A percentile compares a stretch with the other conserved stretches of the same genome.
These are phyloP conservation scores for Trochalopteron elliotii DNA, from an alignment of 2,113 vertebrate genomes.

Conservation along the genomic window DNA sequence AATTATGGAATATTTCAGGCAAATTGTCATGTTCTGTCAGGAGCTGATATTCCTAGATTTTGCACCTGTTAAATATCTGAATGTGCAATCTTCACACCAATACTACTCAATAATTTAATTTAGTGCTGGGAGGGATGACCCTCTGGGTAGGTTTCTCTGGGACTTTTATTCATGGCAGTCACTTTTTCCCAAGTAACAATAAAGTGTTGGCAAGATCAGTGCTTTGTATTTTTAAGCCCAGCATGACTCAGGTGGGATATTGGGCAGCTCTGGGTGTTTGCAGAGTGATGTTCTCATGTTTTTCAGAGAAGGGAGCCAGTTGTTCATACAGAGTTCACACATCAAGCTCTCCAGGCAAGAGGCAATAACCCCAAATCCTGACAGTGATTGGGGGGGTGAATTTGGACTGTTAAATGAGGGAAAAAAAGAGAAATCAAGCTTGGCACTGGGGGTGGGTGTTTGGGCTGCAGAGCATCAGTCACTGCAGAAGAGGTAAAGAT, in stretches of 20 bases:
- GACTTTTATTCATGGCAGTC: background rate
- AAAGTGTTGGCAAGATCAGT: background rate
- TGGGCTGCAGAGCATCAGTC: background rate
- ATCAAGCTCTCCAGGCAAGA: background rate
- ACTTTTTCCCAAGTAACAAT: background rate
- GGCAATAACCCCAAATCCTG: background rate
- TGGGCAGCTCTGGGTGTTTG: background rate
- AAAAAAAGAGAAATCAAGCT: background rate
- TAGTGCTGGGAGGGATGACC: background rate
- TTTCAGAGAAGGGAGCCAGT: background rate
- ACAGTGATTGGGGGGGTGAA: background rate
- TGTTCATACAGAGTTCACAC: background rate
- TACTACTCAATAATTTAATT: background rate
- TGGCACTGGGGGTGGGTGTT: background rate
- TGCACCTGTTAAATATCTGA: background rate
- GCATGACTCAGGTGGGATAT: background rate
- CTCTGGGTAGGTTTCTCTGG: background rate
- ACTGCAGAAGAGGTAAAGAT: background rate
- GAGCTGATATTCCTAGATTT: background rate
- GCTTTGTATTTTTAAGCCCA: background rate
- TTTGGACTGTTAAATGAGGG: background rate
- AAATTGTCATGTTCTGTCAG: background rate
- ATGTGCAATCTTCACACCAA: background rate
- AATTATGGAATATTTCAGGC: background rate
- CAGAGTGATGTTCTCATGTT: background rate